phyloP scores from a whole-genome alignment of 1,140 invertebrate genomes.

The Cepaea nemoralis region DNA sequence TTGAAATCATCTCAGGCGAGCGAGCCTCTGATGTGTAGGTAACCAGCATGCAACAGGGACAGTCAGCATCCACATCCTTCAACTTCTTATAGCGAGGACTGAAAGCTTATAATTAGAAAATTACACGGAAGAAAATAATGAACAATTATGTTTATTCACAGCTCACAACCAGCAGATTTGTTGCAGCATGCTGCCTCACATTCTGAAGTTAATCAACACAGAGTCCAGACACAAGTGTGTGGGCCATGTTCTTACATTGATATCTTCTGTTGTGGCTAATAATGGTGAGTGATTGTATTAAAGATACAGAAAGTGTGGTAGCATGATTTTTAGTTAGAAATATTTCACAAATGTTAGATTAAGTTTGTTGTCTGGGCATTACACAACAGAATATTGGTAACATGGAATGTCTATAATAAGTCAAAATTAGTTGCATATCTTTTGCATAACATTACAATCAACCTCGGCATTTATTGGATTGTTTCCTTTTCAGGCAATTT shows the following conservation, averaged over 20 bases:
- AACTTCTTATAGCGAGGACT: neutral
- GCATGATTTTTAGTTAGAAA: no score
- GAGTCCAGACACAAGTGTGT: neutral
- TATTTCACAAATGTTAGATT: no score
- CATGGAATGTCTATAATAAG: no score
- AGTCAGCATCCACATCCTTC: no score
- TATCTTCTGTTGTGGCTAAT: constrained; percentile 36
- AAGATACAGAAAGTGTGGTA: no score
- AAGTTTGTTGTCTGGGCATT: no score
- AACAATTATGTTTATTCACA: neutral
- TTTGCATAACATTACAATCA: no score
- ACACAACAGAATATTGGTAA: no score
- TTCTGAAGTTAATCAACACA: constrained; percentile 25
- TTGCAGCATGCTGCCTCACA: constrained; percentile 35
- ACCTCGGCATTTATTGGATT: no score
- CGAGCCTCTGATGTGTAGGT: neutral
- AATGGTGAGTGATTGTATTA: constrained; percentile 42
- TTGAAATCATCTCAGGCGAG: neutral
- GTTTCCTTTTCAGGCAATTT: no score
- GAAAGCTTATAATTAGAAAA: neutral
- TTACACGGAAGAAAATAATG: neutral
- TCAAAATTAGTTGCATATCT: no score
- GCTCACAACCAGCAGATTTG: constrained; percentile 37
- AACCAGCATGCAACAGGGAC: neutral
- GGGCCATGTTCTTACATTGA: constrained; percentile 21